phyloP scores from a whole-genome alignment of 1,140 invertebrate genomes.

The Zaprionus kolodkinae region DNA sequence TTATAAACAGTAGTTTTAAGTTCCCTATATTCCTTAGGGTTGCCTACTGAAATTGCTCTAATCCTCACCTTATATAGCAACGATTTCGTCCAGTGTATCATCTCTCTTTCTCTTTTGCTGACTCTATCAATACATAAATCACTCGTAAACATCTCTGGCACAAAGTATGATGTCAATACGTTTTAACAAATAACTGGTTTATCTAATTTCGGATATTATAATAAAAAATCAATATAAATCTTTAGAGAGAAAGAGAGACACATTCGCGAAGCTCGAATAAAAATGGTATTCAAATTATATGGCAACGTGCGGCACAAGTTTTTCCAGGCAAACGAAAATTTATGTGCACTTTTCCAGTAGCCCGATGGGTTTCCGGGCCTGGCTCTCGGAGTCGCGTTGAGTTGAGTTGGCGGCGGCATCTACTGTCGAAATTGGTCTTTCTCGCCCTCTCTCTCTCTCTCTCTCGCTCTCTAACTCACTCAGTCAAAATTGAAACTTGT shows the following conservation, averaged over 20 bases:
- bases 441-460: too few species aligned
- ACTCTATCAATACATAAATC: not conserved
- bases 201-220: constrained; percentile 5
- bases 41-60: not conserved
- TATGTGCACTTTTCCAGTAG: constrained; percentile 5
- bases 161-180: constrained; percentile 8
- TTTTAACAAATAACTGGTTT: constrained; percentile 3
- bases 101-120: not conserved
- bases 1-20: too few species aligned
- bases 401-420: not conserved
- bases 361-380: not conserved
- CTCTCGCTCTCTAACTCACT: too few species aligned
- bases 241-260: not conserved
- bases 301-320: not conserved
- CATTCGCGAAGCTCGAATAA: not conserved
- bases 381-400: too few species aligned
- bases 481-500: constrained; percentile 27
- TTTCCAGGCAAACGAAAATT: not conserved
- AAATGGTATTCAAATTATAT: constrained; percentile 6
- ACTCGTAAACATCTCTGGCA: not conserved
- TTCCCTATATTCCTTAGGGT: not conserved
- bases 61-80: not conserved
- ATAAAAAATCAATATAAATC: constrained; percentile 8
- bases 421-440: constrained; percentile 2
- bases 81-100: not conserved